phyloP scores from a whole-genome alignment of 2,888 invertebrate species.

The Aspidapion aeneum region DNA sequence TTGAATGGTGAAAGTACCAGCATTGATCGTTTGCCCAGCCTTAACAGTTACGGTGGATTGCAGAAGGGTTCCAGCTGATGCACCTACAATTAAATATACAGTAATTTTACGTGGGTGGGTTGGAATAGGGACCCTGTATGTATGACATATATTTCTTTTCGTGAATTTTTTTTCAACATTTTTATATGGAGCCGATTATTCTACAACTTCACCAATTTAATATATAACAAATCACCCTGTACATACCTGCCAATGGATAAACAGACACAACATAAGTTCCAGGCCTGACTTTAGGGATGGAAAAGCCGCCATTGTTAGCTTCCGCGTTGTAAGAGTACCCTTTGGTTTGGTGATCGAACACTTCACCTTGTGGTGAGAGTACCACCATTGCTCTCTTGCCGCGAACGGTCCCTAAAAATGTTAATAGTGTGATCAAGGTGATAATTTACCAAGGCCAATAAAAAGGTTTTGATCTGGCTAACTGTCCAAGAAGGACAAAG shows the following conservation, averaged over 20 bases:
- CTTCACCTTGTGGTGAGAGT: slow-evolving; percentile 8
- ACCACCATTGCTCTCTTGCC: slow-evolving; percentile 11
- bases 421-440: too few species aligned
- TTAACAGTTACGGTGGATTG: neutral
- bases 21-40: neutral
- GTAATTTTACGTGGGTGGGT: too few species aligned
- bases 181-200: too few species aligned
- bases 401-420: slow-evolving; percentile 1
- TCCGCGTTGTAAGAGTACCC: slow-evolving; percentile 16
- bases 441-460: too few species aligned
- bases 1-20: slow-evolving; percentile 6
- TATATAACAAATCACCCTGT: too few species aligned
- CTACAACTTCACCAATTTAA: too few species aligned
- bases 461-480: too few species aligned
- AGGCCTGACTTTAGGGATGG: slow-evolving; percentile 13
- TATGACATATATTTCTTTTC: too few species aligned
- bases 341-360: slow-evolving; percentile 18
- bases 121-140: too few species aligned
- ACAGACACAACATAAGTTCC: slow-evolving; percentile 15
- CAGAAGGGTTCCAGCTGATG: neutral
- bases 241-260: slow-evolving; percentile 20
- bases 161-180: too few species aligned
- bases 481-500: too few species aligned
- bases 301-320: slow-evolving; percentile 17
- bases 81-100: too few species aligned